A percentile compares a stretch with the other conserved stretches of the same genome.
Conservation (phyloP, 2,113 vertebrate species). For the Eubucco bourcierii region DNA sequence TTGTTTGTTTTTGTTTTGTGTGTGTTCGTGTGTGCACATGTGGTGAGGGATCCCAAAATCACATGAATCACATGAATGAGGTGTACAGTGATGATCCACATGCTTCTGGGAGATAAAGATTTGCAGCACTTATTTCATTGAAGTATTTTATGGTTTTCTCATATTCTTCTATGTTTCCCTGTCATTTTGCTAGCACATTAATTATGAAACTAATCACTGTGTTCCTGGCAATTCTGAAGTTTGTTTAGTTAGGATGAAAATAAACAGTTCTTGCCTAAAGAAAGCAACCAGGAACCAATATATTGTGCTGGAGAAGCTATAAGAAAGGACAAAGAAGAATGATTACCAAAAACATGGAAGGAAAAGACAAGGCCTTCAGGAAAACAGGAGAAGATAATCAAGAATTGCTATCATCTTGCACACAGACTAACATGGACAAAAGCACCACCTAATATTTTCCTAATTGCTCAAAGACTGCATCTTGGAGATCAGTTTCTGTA, state of each 20-base stretch:
- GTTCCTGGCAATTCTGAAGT: not conserved
- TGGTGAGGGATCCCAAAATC: not conserved
- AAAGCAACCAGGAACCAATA: not conserved
- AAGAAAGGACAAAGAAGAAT: not conserved
- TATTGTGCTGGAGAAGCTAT: not conserved
- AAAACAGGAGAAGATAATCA: not conserved
- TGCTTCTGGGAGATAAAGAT: not conserved
- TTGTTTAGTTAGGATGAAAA: not conserved
- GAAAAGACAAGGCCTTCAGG: not conserved
- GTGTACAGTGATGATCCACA: not conserved
- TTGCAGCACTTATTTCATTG: not conserved
- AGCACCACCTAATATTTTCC: not conserved
- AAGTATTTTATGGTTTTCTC: not conserved
- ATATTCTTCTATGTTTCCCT: not conserved
- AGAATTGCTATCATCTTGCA: not conserved
- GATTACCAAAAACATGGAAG: not conserved
- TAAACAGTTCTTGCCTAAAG: not conserved
- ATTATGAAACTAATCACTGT: not conserved
- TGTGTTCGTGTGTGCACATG: no score
- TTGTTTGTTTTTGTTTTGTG: not conserved
- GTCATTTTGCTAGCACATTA: not conserved
- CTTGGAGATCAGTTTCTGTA: not conserved
- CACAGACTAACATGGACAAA: not conserved
- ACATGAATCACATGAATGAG: not conserved
- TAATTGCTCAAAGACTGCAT: not conserved